Evolutionary conservation across 2,888 invertebrate genomes (phyloP).

Genomic region (Oasisia sp.): DNA sequence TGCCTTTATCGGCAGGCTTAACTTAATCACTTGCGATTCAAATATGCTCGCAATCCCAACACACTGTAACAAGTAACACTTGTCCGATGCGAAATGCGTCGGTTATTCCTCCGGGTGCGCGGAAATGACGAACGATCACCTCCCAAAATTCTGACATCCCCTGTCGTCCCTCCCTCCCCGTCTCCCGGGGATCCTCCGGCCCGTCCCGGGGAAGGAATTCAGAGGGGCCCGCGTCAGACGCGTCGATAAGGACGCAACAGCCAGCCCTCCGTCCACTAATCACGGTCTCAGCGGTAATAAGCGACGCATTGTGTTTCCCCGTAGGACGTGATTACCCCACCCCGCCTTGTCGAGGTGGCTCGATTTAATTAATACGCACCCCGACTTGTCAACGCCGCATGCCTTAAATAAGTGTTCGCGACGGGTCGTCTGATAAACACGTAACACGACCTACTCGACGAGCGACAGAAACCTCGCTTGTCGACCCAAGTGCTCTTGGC

Average conservation of each 20-base stretch:
- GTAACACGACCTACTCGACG: background rate
- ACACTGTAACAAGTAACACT: background rate
- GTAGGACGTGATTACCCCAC: background rate
- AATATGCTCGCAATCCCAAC: background rate
- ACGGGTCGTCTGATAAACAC: background rate
- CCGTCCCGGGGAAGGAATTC: background rate
- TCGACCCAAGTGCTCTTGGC: background rate
- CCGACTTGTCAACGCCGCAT: background rate
- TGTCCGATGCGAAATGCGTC: background rate
- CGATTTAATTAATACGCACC: constrained; percentile 3
- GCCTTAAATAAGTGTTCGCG: background rate
- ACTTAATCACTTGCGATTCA: background rate
- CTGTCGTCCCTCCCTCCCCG: background rate
- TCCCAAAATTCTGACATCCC: background rate
- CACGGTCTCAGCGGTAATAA: background rate
- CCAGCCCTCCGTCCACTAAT: background rate
- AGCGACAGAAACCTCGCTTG: background rate
- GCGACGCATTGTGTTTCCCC: constrained; percentile 13
- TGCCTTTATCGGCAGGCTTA: background rate
- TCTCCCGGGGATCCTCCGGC: background rate
- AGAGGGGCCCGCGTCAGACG: background rate
- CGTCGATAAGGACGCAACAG: background rate
- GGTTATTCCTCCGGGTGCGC: background rate
- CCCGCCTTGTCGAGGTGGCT: background rate
- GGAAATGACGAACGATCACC: background rate